Evolutionary conservation across 2,797 vertebrate genomes (phyloP).

Genomic region (Semotilus atromaculatus): DNA sequence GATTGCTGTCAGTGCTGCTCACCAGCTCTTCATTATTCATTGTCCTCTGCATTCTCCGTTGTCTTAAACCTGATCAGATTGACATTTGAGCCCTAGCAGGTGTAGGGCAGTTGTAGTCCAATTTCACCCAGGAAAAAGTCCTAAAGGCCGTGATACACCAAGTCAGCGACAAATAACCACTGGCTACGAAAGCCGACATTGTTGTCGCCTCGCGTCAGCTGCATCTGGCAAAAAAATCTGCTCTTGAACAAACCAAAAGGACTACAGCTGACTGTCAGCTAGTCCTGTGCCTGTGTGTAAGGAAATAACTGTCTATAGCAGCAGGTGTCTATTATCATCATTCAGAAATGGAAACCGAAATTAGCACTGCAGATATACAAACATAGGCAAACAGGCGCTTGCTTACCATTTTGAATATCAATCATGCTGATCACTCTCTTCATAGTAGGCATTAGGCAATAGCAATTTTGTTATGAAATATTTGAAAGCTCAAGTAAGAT

Average conservation of each 20-base stretch:
- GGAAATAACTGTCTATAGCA: background rate
- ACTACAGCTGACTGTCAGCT: background rate
- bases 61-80: background rate
- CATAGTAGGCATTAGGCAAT: too few relatives aligned
- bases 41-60: conserved; percentile 1
- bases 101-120: conserved; percentile 16
- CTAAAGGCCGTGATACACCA: background rate
- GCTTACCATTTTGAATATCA: background rate
- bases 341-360: background rate
- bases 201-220: background rate
- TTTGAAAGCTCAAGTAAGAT: background rate
- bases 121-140: conserved; percentile 31
- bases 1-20: background rate
- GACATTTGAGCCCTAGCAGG: conserved; percentile 21
- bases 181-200: background rate
- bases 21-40: conserved; percentile 37
- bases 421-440: background rate
- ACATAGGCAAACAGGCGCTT: background rate
- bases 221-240: background rate
- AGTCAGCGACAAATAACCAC: background rate
- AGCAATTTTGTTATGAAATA: background rate
- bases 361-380: background rate
- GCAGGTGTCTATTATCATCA: background rate
- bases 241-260: background rate
- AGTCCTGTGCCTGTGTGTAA: background rate